phyloP scores from a whole-genome alignment of 1,140 invertebrate species.

The Diabrotica virgifera region DNA sequence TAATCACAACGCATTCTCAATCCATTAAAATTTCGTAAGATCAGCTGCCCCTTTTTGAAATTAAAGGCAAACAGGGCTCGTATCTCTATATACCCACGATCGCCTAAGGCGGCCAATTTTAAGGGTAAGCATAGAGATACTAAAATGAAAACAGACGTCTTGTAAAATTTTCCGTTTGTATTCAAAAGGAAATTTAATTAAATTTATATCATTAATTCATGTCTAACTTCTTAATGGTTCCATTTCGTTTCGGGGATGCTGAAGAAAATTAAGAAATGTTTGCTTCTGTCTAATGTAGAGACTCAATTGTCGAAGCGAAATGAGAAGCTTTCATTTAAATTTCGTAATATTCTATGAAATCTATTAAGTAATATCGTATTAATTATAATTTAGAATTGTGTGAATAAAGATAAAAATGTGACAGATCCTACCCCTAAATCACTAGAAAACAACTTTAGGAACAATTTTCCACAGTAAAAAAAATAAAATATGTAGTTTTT shows the following conservation, averaged over 20 bases:
- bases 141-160: slow-evolving; percentile 2
- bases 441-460: no score
- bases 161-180: background rate
- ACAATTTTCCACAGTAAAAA: no score
- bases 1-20: background rate
- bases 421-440: no score
- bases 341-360: no score
- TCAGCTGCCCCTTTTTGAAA: background rate
- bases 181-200: slow-evolving; percentile 3
- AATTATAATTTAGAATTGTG: no score
- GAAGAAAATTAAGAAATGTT: background rate
- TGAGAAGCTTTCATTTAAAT: no score
- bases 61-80: slow-evolving; percentile 1
- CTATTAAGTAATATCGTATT: no score
- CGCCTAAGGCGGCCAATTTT: background rate
- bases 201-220: slow-evolving; percentile 3
- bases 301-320: no score
- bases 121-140: slow-evolving; percentile 1
- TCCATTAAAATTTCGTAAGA: background rate
- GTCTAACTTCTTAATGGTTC: slow-evolving; percentile 2
- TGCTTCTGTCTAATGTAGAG: background rate
- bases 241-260: background rate
- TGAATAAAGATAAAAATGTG: no score
- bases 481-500: no score
- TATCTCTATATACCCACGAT: background rate